phyloP scores from a whole-genome alignment of 1,140 invertebrate genomes.

The Drosophila neocordata region DNA sequence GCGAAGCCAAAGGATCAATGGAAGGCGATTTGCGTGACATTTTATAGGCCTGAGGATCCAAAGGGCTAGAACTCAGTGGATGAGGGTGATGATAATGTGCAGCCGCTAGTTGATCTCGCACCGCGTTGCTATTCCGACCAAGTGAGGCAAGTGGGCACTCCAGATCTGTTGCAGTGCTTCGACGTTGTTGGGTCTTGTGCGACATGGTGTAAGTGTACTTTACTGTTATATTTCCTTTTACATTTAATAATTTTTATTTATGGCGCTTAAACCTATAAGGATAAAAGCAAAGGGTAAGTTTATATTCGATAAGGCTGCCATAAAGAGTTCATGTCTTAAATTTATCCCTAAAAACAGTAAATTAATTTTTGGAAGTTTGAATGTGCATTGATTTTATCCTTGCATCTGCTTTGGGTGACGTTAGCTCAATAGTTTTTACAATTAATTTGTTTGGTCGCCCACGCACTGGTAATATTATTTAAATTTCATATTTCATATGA shows the following conservation, averaged over 20 bases:
- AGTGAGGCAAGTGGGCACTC: conserved; percentile 86
- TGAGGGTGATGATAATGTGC: conserved; percentile 81
- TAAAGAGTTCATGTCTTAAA: no score
- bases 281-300: no score
- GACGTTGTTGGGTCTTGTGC: conserved; percentile 70
- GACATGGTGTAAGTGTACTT: conserved; percentile 55
- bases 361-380: no score
- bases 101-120: conserved; percentile 66
- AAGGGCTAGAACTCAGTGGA: conserved; percentile 82
- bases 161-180: conserved; percentile 60
- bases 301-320: no score
- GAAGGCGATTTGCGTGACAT: conserved; percentile 82
- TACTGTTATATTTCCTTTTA: conserved; percentile 5
- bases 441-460: conserved; percentile 68
- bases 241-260: conserved; percentile 2
- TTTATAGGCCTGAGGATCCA: conserved; percentile 83
- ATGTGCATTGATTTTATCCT: no score
- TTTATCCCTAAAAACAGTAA: no score
- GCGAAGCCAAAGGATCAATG: conserved; percentile 39
- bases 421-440: conserved; percentile 43
- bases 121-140: conserved; percentile 84
- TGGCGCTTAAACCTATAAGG: conserved; percentile 38
- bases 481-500: conserved; percentile 24
- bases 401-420: no score
- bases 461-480: conserved; percentile 48